phyloP scores from a whole-genome alignment of 2,113 vertebrate genomes.

The Hepsetus odoe region DNA sequence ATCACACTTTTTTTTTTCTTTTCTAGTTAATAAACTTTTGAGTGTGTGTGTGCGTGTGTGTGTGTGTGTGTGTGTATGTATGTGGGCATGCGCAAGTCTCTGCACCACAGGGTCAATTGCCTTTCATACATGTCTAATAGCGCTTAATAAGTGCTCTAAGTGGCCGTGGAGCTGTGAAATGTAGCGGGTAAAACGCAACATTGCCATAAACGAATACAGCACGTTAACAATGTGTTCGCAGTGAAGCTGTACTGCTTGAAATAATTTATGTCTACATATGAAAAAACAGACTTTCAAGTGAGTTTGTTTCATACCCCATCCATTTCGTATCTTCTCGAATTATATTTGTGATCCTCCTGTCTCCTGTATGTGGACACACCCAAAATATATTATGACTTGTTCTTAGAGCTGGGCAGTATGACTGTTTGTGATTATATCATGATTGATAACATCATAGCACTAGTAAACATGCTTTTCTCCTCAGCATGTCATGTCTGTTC shows the following conservation, averaged over 20 bases:
- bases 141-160: slow-evolving; percentile 31
- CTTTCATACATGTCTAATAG: slow-evolving; percentile 11
- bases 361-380: background rate
- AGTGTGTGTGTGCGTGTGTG: background rate
- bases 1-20: slow-evolving; percentile 20
- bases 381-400: background rate
- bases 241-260: background rate
- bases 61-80: background rate
- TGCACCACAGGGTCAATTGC: slow-evolving; percentile 14
- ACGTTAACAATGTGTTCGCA: background rate
- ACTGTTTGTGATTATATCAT: too few species aligned
- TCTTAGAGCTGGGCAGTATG: too few species aligned
- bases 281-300: slow-evolving; percentile 11
- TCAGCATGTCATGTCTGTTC: too few species aligned
- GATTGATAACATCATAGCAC: too few species aligned
- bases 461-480: too few species aligned
- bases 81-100: background rate
- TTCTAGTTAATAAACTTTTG: slow-evolving; percentile 24
- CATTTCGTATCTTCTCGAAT: slow-evolving; percentile 3
- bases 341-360: slow-evolving; percentile 6
- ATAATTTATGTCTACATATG: background rate
- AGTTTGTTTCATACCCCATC: background rate
- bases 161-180: slow-evolving; percentile 25
- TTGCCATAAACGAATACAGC: background rate
- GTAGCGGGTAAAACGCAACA: slow-evolving; percentile 3